phyloP scores from a whole-genome alignment of 2,113 vertebrate genomes.

The Lepus americanus region DNA sequence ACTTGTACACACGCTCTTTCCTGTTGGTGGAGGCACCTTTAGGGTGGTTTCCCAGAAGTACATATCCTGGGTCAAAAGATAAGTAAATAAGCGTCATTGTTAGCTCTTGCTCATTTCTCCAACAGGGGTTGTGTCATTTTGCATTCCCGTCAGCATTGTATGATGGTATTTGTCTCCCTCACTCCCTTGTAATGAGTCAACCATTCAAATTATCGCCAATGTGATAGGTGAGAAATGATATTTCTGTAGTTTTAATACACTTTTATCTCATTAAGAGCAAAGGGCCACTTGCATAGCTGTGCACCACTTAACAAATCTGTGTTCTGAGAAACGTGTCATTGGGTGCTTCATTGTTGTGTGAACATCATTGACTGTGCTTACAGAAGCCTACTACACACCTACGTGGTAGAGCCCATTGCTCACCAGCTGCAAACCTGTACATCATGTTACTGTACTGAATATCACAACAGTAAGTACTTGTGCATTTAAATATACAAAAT shows the following conservation, averaged over 20 bases:
- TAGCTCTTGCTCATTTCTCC: not conserved
- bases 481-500: too few relatives aligned
- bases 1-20: not conserved
- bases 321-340: too few relatives aligned
- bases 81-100: not conserved
- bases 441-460: too few relatives aligned
- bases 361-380: too few relatives aligned
- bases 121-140: not conserved
- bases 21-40: not conserved
- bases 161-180: not conserved
- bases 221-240: not conserved
- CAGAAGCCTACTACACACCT: too few relatives aligned
- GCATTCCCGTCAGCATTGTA: not conserved
- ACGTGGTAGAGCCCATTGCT: too few relatives aligned
- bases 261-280: not conserved
- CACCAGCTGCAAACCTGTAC: too few relatives aligned
- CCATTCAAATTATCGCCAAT: not conserved
- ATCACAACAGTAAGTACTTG: too few relatives aligned
- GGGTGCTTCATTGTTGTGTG: too few relatives aligned
- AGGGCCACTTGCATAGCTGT: not conserved
- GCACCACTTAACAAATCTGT: too few relatives aligned
- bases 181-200: not conserved
- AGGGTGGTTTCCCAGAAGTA: not conserved
- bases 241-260: not conserved
- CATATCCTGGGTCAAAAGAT: not conserved